phyloP scores from a whole-genome alignment of 2,113 vertebrate genomes.

The Zapornia atra region DNA sequence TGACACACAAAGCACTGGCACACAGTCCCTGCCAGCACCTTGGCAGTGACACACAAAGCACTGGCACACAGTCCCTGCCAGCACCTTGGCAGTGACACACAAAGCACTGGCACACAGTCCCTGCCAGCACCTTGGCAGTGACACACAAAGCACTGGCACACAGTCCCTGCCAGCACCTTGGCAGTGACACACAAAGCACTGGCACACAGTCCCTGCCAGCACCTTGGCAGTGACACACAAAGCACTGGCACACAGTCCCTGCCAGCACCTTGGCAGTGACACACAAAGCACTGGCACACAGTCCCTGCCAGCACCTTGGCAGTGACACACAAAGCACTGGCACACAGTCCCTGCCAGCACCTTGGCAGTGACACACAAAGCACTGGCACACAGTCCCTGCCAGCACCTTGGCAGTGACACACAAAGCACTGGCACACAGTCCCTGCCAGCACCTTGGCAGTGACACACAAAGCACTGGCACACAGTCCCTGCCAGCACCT shows the following conservation, averaged over 20 bases:
- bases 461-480: too few species aligned
- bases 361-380: not conserved
- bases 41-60: not conserved
- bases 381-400: not conserved
- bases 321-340: not conserved
- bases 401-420: not conserved
- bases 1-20: not conserved
- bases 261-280: not conserved
- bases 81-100: not conserved
- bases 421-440: fast-evolving
- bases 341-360: not conserved
- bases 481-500: too few species aligned
- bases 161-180: not conserved
- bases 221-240: not conserved
- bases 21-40: not conserved
- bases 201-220: not conserved
- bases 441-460: too few species aligned
- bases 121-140: not conserved
- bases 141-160: not conserved
- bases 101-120: not conserved
- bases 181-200: not conserved
- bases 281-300: not conserved
- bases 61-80: not conserved
- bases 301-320: not conserved
- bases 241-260: not conserved